Conservation (phyloP, 2,888 invertebrate genomes). For the Chloromyia formosa region DNA sequence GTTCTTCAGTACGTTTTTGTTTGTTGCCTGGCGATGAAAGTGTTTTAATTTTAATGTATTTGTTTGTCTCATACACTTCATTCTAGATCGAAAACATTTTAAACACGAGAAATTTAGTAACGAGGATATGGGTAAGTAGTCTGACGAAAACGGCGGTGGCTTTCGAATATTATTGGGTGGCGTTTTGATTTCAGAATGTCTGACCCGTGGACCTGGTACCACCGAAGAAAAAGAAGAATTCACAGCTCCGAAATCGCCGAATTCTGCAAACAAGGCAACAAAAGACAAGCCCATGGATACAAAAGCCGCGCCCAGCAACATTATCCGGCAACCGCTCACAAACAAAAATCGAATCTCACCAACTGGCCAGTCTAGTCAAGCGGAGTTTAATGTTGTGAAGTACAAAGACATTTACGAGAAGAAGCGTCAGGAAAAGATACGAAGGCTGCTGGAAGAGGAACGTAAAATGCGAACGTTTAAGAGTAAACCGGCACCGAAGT, state of each 20-base stretch:
- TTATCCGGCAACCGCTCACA: slow-evolving; percentile 27
- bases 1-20: slow-evolving; percentile 56
- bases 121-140: slow-evolving; percentile 16
- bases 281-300: neutral
- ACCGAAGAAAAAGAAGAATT: neutral
- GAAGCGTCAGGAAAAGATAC: slow-evolving; percentile 53
- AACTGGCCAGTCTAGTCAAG: slow-evolving; percentile 31
- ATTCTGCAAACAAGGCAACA: slow-evolving; percentile 9
- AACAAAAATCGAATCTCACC: slow-evolving; percentile 5
- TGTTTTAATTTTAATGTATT: no score
- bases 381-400: slow-evolving; percentile 56
- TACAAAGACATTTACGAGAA: slow-evolving; percentile 57
- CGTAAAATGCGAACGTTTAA: slow-evolving; percentile 59
- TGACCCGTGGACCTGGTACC: neutral
- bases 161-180: slow-evolving; percentile 48
- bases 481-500: slow-evolving; percentile 60
- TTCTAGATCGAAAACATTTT: slow-evolving; percentile 52
- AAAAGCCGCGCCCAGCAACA: slow-evolving; percentile 42
- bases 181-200: slow-evolving; percentile 6
- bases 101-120: slow-evolving; percentile 53
- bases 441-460: slow-evolving; percentile 56
- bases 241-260: neutral
- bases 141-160: slow-evolving; percentile 49
- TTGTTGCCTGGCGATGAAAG: slow-evolving; percentile 17
- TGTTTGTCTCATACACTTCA: neutral